Evolutionary conservation across 2,888 invertebrate genomes (phyloP), one percentile per base, ranked within the genome.

Genomic region (Mystacides longicornis): DNA sequence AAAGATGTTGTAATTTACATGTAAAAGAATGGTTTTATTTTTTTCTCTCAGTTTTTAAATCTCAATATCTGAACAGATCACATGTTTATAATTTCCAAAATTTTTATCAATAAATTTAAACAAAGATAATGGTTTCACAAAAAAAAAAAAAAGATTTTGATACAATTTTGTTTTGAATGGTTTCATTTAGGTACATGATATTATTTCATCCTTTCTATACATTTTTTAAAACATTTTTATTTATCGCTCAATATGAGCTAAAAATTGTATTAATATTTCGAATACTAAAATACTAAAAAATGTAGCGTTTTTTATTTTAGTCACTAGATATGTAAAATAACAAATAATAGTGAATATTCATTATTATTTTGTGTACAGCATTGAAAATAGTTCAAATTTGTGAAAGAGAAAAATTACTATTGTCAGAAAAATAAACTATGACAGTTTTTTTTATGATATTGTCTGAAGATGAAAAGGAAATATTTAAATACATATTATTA

Each of bases 211-310:
- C 14, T 7, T 37, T 37, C 16, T 37, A 37, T n/a, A 37, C 37
- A 7, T 37, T 27, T 27, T 11, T 27, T 37, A 4, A n/a, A 37
- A 37, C 37, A 37, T 37, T 37, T 7, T 37, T 37, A 7, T 14
- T 37, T 3, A 37, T 16, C n/a, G 61, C 61, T 61, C 61, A 61
- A 61, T 61, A 61, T 61, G 61, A 61, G 61, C 59, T 56, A 61
- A 56, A 54, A 48, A 57, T 54, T 50, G 54, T 51, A n/a, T n/a
- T 23, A 48, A 22, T 54, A 56, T 60, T 57, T 58, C 52, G 51
- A 52, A 52, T 55, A 56, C 60, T 60, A 60, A 60, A 56, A 60
- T 56, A 56, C 56, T 47, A 47, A 51, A 48, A 57, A 57, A 47
- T 19, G 43, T 43, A 27, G 5, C 11, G 11, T 27, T 7, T 27